Evolutionary conservation across 2,888 invertebrate species (phyloP).

Genomic region (Gryllus longicercus): DNA sequence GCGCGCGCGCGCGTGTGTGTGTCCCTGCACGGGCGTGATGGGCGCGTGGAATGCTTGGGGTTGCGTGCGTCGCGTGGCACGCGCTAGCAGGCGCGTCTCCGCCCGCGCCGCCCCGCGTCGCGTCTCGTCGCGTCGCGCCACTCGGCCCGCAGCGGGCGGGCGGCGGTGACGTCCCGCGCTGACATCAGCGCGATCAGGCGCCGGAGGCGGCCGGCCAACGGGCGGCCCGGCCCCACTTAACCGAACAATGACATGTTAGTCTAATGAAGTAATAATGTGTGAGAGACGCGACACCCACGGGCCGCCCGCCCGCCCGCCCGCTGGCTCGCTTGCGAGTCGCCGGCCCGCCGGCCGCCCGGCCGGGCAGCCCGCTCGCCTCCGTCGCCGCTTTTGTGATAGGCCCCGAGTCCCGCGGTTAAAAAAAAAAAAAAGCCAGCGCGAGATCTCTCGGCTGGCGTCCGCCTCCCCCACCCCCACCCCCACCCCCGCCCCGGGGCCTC

Average conservation of each 20-base stretch:
- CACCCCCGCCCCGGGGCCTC: background rate
- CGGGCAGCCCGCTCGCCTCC: background rate
- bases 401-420: background rate
- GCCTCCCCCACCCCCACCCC: background rate
- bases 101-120: background rate
- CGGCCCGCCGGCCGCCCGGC: background rate
- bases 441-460: background rate
- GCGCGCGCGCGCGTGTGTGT: accelerated
- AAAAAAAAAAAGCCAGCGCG: background rate
- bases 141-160: background rate
- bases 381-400: background rate
- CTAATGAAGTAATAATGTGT: constrained; percentile 17
- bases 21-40: too few relatives aligned
- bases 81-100: too few relatives aligned
- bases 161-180: background rate
- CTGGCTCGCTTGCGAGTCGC: background rate
- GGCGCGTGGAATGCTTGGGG: too few relatives aligned
- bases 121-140: background rate
- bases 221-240: background rate
- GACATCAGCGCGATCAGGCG: constrained; percentile 10
- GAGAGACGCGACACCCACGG: background rate
- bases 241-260: background rate
- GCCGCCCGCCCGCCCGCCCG: background rate
- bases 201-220: background rate
- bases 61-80: background rate